Base-by-base conservation (phyloP, 1,140 invertebrate genomes). In the Acyrthosiphon pisum region DNA sequence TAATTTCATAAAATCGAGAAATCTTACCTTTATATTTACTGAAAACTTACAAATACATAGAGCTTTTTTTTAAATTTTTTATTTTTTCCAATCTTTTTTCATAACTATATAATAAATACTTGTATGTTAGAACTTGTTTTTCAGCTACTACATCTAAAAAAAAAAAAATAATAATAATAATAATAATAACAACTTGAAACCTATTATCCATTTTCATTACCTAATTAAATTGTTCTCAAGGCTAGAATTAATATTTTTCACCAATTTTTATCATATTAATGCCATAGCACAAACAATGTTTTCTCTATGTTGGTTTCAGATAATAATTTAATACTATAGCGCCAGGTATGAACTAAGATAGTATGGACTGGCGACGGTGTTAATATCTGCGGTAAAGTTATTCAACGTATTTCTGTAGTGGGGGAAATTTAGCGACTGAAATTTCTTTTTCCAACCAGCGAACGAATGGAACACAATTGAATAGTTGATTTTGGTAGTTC, bases 21-120 rank as follows among this genome's bases (percentile, higher is more conserved):
- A 18, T 53, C 35, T 92, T 92, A 92, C 91, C 46, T 92, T 48
- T 23, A 92, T 44, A 41, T 83, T 92, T n/a, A 92, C 20, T 22
- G 91, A 76, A n/a, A 11, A 44, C 22, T 92, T 92, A 50, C 2
- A 83, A 37, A 92, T 26, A 92, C 84, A 92, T 14, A 92, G 23
- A 48, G 11, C 6, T n/a, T 4, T 83, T 83, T 92, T 83, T 92
- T n/a, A 50, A 92, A 26, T 84, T 26, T 30, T 35, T 7, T 83
- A 92, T 81, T 50, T 83, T 81, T 46, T 92, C 76, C 14, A 92
- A 92, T 9, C 76, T 35, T 23, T 50, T 26, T 30, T 46, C 7
- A 83, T 92, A 76, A 20, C 18, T 83, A 26, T 83, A 84, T 81
- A 92, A 50, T 83, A 81, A 37, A 26, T 92, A 2, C 2, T 92